Evolutionary conservation across 1,140 invertebrate genomes (phyloP), one percentile per base, ranked within the genome.

Genomic region (Papilio polytes): DNA sequence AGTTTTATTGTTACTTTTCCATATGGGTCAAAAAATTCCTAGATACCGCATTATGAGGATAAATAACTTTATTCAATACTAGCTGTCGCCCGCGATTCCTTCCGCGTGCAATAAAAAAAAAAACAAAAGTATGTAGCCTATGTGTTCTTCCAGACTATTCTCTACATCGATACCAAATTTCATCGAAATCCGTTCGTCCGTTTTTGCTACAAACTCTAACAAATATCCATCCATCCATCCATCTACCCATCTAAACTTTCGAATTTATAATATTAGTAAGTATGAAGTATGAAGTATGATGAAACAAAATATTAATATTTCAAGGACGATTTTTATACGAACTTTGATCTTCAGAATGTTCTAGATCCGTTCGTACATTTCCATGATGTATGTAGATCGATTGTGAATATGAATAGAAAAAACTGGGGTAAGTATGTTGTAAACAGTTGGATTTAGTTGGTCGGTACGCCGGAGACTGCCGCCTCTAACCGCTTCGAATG

Each of bases 401-500:
- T 76, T 53, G 7, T 76, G 46, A 76, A 76, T 51, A 76, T 76
- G n/a, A 76, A 48, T 48, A 76, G 74, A 76, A 76, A 51, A 76
- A 76, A 56, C 74, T 76, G 46, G 46, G 72, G 46, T 76, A 51
- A 51, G 74, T 53, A 76, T 76, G 44, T 76, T 76, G 74, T 51
- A 76, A 76, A 80, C 70, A 53, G 70, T 53, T 20, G 36, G 18
- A 81, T 44, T 56, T 80, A 74, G 70, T 46, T 59, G 31, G 56
- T 48, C 15, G 15, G 41, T 51, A 78, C 73, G 77, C 63, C 73
- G 74, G 66, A 74, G 80, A 46, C 70, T 36, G 74, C 80, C 78
- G 83, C 84, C 82, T 80, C 78, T 66, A 86, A 85, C 85, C 84
- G 84, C 84, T 84, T 86, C 80, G 63, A 85, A 85, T 70, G 13